Evolutionary conservation across 2,113 vertebrate genomes (phyloP).

Genomic region (Pachycephala philippinensis): DNA sequence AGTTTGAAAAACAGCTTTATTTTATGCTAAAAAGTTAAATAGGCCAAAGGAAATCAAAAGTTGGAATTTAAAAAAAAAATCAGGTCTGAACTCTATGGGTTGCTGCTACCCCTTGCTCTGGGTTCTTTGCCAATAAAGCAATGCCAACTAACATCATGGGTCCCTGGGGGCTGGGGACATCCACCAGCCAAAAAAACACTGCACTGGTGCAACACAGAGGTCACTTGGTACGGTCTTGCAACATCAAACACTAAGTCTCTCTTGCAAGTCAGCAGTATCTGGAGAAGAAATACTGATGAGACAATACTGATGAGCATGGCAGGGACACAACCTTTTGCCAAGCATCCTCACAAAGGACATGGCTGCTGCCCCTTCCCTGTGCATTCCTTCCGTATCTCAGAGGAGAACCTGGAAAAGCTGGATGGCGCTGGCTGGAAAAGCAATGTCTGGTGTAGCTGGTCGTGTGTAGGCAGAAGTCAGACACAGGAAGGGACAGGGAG

Average conservation of each 20-base stretch:
- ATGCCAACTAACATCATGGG: fast-evolving
- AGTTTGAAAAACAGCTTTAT: background rate
- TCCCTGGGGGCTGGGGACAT: background rate
- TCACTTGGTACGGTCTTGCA: background rate
- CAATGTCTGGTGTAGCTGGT: background rate
- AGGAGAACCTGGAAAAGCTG: background rate
- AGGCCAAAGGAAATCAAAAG: background rate
- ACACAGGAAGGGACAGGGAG: fast-evolving
- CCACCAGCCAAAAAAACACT: background rate
- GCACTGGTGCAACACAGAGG: background rate
- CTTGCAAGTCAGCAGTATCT: background rate
- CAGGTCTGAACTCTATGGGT: fast-evolving
- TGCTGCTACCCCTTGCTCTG: background rate
- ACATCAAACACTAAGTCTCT: background rate
- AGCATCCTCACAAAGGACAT: background rate
- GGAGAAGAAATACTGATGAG: background rate
- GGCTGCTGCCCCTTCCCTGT: background rate
- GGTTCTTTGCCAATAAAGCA: background rate
- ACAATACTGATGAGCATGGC: fast-evolving
- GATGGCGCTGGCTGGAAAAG: background rate
- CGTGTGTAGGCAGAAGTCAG: background rate
- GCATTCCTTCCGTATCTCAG: background rate
- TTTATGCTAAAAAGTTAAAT: background rate
- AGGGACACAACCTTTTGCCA: background rate
- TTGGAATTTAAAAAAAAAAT: background rate